phyloP scores from a whole-genome alignment of 1,140 invertebrate genomes.

The Cheumatopsyche charites region DNA sequence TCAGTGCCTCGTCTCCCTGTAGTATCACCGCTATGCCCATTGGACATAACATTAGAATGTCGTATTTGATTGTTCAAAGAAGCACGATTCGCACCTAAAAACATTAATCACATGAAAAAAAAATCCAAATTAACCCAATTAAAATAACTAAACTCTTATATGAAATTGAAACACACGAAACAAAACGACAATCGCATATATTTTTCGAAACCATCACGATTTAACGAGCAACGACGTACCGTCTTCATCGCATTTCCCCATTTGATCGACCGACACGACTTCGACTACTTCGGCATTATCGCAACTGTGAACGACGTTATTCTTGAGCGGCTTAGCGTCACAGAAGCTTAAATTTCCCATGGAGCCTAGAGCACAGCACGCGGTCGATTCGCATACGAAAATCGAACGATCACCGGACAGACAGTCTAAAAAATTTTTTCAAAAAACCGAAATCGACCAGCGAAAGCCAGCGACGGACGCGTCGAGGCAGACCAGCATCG shows the following conservation, averaged over 20 bases:
- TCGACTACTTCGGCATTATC: neutral
- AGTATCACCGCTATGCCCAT: slow-evolving; percentile 59
- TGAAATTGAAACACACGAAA: too few relatives aligned
- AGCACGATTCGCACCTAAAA: slow-evolving; percentile 55
- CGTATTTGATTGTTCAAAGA: slow-evolving; percentile 61
- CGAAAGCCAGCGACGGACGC: neutral
- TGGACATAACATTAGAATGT: slow-evolving; percentile 52
- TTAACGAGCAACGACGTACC: neutral
- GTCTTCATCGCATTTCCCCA: neutral
- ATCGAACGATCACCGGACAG: neutral
- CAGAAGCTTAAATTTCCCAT: slow-evolving; percentile 7
- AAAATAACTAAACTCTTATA: too few relatives aligned
- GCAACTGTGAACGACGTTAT: neutral
- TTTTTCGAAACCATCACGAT: too few relatives aligned
- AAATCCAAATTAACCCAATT: too few relatives aligned
- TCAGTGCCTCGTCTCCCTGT: slow-evolving; percentile 57
- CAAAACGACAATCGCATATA: neutral
- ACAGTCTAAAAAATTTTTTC: too few relatives aligned
- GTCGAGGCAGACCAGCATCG: neutral
- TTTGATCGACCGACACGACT: neutral
- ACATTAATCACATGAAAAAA: neutral
- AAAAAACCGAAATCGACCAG: neutral
- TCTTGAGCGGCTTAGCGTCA: neutral
- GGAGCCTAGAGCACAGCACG: neutral
- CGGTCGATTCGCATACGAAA: neutral